Conservation (phyloP, 2,113 vertebrate genomes). For the Sinocyclocheilus rhinocerous region DNA sequence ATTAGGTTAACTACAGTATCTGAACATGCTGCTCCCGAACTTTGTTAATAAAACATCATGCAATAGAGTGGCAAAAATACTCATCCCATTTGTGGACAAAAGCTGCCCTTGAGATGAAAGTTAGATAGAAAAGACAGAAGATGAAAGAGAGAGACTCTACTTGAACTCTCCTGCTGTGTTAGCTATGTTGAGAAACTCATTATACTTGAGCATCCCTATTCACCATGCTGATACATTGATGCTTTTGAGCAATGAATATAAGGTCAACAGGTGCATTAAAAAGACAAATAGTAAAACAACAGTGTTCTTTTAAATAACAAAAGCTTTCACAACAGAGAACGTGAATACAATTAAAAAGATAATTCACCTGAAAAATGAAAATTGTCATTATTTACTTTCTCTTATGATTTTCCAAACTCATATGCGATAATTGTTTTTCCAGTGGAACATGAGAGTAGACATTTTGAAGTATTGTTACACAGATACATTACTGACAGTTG, state of each 20-base stretch:
- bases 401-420: too few relatives aligned
- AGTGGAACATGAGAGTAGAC: too few relatives aligned
- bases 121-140: neutral
- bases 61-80: neutral
- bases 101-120: conserved; percentile 7
- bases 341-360: too few relatives aligned
- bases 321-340: too few relatives aligned
- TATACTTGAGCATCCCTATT: neutral
- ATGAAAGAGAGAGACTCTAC: neutral
- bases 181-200: neutral
- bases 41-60: neutral
- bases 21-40: too few relatives aligned
- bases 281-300: neutral
- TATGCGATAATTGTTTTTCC: too few relatives aligned
- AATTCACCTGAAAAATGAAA: too few relatives aligned
- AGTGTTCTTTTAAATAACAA: too few relatives aligned
- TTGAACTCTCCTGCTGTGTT: neutral
- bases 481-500: too few relatives aligned
- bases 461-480: too few relatives aligned
- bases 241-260: neutral
- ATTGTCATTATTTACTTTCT: too few relatives aligned
- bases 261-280: neutral
- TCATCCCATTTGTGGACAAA: neutral
- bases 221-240: neutral
- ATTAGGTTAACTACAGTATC: too few relatives aligned